phyloP scores from a whole-genome alignment of 92 coral and sea anemone genomes.

The Palythoa grandis region DNA sequence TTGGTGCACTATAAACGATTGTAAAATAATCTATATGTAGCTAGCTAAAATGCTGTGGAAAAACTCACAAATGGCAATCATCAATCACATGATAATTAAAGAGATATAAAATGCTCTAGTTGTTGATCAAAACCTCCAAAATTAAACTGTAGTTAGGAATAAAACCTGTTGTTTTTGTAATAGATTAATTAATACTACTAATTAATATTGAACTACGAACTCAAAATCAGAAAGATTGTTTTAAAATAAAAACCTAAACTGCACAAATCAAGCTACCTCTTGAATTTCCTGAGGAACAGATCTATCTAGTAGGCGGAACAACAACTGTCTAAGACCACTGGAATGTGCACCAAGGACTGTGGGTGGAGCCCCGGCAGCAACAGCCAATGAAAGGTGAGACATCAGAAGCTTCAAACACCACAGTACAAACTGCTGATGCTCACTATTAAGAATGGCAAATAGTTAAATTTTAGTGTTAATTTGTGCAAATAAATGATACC shows the following conservation, averaged over 20 bases:
- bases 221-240: no score
- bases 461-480: neutral
- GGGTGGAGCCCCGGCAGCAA: conserved; percentile 77
- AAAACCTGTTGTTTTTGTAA: no score
- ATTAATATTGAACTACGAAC: no score
- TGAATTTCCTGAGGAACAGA: conserved; percentile 73
- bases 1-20: no score
- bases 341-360: conserved; percentile 73
- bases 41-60: no score
- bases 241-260: neutral
- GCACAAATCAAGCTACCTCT: conserved; percentile 51
- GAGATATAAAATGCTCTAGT: no score
- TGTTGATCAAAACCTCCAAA: no score
- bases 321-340: conserved; percentile 71
- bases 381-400: conserved; percentile 80
- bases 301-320: conserved; percentile 74
- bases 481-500: neutral
- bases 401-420: conserved; percentile 75
- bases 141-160: no score
- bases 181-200: no score
- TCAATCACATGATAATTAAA: no score
- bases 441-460: conserved; percentile 46
- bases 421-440: conserved; percentile 72
- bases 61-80: no score
- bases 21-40: no score